Conservation (phyloP, 2,888 invertebrate species). For the Drosophila testacea region DNA sequence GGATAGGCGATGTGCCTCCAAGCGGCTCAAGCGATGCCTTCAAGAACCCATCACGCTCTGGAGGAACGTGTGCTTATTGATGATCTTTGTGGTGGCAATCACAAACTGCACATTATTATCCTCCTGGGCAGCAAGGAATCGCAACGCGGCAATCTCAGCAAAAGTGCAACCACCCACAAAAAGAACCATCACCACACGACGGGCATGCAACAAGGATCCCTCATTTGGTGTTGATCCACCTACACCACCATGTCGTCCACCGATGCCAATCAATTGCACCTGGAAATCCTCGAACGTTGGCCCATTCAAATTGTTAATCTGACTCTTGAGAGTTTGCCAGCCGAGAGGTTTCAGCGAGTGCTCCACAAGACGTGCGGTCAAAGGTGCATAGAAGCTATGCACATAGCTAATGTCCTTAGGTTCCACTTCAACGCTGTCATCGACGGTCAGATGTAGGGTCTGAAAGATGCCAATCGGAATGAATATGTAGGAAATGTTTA, state of each 20-base stretch:
- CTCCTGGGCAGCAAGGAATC: constrained; percentile 91
- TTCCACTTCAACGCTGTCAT: constrained; percentile 93
- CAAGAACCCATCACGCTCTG: constrained; percentile 88
- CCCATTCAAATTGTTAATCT: constrained; percentile 91
- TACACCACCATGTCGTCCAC: constrained; percentile 87
- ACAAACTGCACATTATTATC: constrained; percentile 95
- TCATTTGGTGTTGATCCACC: constrained; percentile 87
- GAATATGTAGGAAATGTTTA: too few relatives aligned
- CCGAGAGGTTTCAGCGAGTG: constrained; percentile 91
- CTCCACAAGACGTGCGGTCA: constrained; percentile 94
- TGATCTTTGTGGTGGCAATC: constrained; percentile 95
- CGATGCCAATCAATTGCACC: constrained; percentile 86
- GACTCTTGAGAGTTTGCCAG: constrained; percentile 92
- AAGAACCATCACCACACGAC: constrained; percentile 93
- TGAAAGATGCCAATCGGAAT: constrained; percentile 63
- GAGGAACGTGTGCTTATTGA: constrained; percentile 95
- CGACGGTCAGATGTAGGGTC: constrained; percentile 93
- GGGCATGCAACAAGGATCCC: constrained; percentile 85
- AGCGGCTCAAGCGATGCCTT: constrained; percentile 62
- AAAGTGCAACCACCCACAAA: constrained; percentile 99
- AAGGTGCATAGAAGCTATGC: constrained; percentile 96
- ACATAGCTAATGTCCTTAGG: constrained; percentile 96
- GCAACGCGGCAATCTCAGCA: constrained; percentile 94
- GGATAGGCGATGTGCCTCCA: constrained; percentile 58
- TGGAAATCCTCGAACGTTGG: constrained; percentile 90